Percentiles rank a stretch among this genome's conserved stretches.
These are phyloP conservation scores for Heteronetta atricapilla DNA, from an alignment of 2,113 vertebrate genomes.

Conservation along the genomic window DNA sequence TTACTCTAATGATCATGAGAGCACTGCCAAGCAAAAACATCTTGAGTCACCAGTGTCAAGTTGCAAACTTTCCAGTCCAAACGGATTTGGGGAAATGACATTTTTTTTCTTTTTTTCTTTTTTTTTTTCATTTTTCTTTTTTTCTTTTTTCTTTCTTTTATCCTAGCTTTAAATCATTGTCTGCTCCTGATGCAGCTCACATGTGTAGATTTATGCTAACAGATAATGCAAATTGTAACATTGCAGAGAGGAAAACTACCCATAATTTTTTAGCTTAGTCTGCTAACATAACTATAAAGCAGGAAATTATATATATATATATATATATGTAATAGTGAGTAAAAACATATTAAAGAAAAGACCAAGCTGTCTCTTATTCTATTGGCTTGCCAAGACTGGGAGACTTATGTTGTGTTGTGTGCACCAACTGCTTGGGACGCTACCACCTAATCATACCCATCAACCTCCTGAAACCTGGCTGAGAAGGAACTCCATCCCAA, in stretches of 20 bases:
- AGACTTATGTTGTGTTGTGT: background rate
- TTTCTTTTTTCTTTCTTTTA: too few relatives aligned
- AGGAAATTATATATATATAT: background rate
- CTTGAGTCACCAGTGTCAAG: background rate
- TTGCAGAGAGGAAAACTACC: background rate
- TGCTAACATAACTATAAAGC: background rate
- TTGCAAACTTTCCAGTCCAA: background rate
- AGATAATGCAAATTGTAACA: background rate
- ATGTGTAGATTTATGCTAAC: background rate
- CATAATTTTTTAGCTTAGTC: background rate
- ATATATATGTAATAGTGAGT: background rate
- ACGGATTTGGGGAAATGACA: background rate
- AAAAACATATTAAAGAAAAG: background rate
- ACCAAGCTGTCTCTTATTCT: background rate
- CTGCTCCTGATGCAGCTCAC: background rate
- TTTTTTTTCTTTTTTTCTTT: background rate
- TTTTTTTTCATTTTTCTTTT: background rate
- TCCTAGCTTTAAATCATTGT: background rate
- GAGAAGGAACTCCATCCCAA: background rate
- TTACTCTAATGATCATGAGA: background rate
- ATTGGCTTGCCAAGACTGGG: background rate
- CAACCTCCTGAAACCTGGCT: background rate
- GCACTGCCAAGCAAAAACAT: background rate
- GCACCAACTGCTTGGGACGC: background rate
- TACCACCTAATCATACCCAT: background rate